Conservation (phyloP, 2,113 vertebrate genomes). For the Isurus oxyrinchus region DNA sequence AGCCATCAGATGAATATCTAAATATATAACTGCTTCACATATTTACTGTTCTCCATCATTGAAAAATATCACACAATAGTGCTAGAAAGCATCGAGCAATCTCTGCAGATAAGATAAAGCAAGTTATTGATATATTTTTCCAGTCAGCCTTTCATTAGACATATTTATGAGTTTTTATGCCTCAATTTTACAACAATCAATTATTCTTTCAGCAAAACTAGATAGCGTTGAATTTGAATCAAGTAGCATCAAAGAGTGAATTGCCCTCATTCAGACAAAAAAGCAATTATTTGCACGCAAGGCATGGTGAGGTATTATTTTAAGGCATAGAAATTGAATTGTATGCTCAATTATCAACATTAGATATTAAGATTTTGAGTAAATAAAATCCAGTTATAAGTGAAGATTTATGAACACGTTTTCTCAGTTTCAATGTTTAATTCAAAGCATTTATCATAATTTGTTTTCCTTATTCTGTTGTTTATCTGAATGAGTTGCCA, state of each 20-base stretch:
- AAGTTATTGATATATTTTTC: constrained; percentile 12
- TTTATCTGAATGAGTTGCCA: neutral
- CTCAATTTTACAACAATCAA: neutral
- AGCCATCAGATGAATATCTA: neutral
- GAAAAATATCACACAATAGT: neutral
- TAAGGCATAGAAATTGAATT: neutral
- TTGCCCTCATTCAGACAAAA: neutral
- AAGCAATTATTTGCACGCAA: neutral
- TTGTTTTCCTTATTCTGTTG: neutral
- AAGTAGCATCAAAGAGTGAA: neutral
- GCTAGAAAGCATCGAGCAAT: neutral
- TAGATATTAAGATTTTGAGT: neutral
- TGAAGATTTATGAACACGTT: neutral
- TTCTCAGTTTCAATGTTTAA: neutral
- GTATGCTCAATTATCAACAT: constrained; percentile 12
- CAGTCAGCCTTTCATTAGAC: neutral
- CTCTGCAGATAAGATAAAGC: neutral
- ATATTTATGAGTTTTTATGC: neutral
- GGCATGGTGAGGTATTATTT: neutral
- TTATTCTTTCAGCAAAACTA: neutral
- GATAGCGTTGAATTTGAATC: neutral
- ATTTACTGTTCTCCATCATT: neutral
- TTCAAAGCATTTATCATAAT: neutral
- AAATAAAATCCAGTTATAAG: neutral
- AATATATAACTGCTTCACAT: neutral